Conservation (phyloP, 2,113 vertebrate species). For the Panthera tigris region DNA sequence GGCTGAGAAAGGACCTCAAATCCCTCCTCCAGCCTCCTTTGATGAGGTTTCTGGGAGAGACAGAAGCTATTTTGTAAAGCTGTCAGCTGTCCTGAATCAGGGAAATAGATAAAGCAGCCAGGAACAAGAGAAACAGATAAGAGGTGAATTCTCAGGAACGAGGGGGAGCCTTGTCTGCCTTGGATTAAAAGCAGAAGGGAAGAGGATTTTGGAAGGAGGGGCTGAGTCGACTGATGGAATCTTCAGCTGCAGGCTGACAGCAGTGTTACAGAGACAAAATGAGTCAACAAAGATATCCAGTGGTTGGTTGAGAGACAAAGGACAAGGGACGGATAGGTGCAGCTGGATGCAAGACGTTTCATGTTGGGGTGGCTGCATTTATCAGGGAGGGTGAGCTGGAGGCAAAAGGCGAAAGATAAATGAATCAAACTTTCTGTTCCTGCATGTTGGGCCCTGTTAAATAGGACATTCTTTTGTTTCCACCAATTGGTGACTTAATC, state of each 20-base stretch:
- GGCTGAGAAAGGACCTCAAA: neutral
- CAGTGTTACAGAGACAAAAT: neutral
- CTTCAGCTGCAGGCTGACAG: neutral
- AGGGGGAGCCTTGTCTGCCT: neutral
- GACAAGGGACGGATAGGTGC: neutral
- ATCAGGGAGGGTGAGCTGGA: neutral
- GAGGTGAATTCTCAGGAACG: conserved; percentile 4
- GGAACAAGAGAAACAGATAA: conserved; percentile 41
- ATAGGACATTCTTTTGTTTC: neutral
- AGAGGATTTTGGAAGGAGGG: neutral
- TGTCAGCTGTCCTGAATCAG: conserved; percentile 42
- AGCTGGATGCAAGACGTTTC: neutral
- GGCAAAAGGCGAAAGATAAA: neutral
- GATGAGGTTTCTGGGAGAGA: conserved; percentile 31
- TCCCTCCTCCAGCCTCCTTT: neutral
- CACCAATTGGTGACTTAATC: neutral
- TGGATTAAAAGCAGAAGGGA: conserved; percentile 13
- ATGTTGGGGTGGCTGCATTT: neutral
- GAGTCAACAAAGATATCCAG: neutral
- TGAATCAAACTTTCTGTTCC: neutral
- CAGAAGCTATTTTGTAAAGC: conserved; percentile 61
- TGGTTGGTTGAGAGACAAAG: neutral
- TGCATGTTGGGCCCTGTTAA: neutral
- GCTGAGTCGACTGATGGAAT: neutral
- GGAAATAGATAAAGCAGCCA: neutral